Conservation (phyloP, 2,888 invertebrate species). For the Aromia moschata region DNA sequence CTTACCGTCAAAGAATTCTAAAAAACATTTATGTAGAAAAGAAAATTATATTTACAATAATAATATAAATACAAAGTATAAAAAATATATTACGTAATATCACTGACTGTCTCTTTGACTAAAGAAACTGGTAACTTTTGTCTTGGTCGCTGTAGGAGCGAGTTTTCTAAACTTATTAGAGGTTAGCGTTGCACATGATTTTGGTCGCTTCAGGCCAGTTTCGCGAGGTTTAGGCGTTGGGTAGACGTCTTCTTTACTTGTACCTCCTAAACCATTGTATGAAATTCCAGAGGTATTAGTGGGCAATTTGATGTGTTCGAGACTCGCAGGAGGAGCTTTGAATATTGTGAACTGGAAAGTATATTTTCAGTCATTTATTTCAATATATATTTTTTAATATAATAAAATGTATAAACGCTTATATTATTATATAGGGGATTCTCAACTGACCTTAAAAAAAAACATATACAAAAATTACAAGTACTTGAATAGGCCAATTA, state of each 20-base stretch:
- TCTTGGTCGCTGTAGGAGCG: constrained; percentile 35
- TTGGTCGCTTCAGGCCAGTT: constrained; percentile 37
- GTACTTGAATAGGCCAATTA: no score
- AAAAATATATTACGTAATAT: constrained; percentile 1
- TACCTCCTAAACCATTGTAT: constrained; percentile 69
- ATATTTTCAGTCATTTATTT: no score
- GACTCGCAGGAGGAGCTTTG: constrained; percentile 20
- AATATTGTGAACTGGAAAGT: constrained; percentile 41
- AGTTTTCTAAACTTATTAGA: constrained; percentile 52
- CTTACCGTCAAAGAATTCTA: no score
- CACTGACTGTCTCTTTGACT: constrained; percentile 14
- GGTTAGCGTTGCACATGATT: constrained; percentile 35
- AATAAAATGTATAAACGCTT: no score
- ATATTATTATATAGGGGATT: no score
- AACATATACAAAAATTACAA: no score
- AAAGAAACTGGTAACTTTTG: constrained; percentile 13
- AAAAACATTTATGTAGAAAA: no score
- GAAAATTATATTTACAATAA: no score
- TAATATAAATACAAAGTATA: constrained; percentile 1
- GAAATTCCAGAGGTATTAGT: constrained; percentile 35
- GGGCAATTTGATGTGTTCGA: constrained; percentile 13
- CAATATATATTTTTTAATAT: no score
- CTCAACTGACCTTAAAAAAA: no score
- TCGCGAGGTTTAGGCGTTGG: constrained; percentile 53
- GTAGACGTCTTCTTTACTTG: constrained; percentile 65